Base-by-base conservation (phyloP, 2,113 vertebrate genomes). In the Leptocoma aspasia region DNA sequence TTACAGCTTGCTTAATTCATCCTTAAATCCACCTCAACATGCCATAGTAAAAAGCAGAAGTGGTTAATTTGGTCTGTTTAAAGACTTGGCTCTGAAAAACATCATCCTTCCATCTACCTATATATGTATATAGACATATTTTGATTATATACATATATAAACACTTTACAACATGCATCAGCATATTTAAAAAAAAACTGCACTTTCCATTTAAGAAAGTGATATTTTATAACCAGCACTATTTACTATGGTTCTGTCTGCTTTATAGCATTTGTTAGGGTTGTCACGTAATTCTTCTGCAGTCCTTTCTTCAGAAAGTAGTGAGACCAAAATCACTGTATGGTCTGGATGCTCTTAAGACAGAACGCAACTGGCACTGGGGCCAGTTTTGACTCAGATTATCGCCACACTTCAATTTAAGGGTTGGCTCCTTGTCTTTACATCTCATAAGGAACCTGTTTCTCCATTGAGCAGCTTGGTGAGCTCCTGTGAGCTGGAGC, bases 1-100 rank as follows among this genome's bases (percentile, higher is more conserved):
- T 92, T 90, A 80, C 63, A 84, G 80, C 71, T 92, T 95, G 92
- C 89, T 96, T 92, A 95, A 88, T 94, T 97, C 93, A 88, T 92
- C 65, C 76, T 50, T 87, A 93, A 96, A 69, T 91, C 94, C 95
- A 78, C 82, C 73, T 94, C 45, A 56, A 85, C 49, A 2, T 94
- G 47, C 72, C 47, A 24, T 54, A 45, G 72, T 39, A 82, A 89
- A 95, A 95, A 61, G 73, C 72, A 47, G 41, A 91, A 35, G 19
- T 90, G 81, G 35, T 39, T 88, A 9, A 85, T 95, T 94, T 91
- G 50, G 45, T 92, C 68, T 81, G 12, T 82, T 95, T 47, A 39
- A 92, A 91, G 68, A 47, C 47, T 71, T 56, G 33, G 30, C 59
- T 70, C 72, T 78, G 54, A 31, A 57, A 66, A 72, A 35, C 15